phyloP scores from a whole-genome alignment of 1,140 invertebrate species.

The Bombus affinis region DNA sequence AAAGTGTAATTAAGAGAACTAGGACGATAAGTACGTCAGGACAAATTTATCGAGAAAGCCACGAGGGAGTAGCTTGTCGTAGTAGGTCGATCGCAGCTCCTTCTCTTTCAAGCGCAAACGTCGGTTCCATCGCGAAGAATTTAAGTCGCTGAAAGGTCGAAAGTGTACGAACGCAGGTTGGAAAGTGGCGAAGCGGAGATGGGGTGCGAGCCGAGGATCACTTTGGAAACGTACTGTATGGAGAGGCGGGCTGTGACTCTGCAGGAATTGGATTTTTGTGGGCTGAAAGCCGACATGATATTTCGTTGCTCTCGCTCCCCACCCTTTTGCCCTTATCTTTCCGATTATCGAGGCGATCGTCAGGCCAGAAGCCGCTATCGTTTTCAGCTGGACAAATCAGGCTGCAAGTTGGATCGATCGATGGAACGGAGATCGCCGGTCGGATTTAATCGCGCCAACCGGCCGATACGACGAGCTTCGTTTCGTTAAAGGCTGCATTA shows the following conservation, averaged over 20 bases:
- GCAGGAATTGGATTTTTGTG: slow-evolving; percentile 76
- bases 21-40: too few relatives aligned
- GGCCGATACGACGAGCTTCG: not conserved
- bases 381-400: slow-evolving; percentile 47
- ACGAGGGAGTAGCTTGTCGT: too few relatives aligned
- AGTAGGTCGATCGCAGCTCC: too few relatives aligned
- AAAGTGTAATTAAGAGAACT: too few relatives aligned
- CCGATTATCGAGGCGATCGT: slow-evolving; percentile 52
- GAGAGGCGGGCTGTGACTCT: slow-evolving; percentile 69
- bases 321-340: slow-evolving; percentile 6
- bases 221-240: slow-evolving; percentile 36
- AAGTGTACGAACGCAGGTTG: too few relatives aligned
- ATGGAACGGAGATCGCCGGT: not conserved
- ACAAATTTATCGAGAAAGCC: too few relatives aligned
- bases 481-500: not conserved
- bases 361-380: slow-evolving; percentile 38
- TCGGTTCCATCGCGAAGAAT: too few relatives aligned
- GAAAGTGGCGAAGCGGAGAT: too few relatives aligned
- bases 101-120: too few relatives aligned
- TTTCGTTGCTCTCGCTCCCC: slow-evolving; percentile 21
- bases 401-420: not conserved
- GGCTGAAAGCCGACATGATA: slow-evolving; percentile 51
- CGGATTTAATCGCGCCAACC: not conserved
- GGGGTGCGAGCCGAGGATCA: not conserved
- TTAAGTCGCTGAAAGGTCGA: too few relatives aligned